Percentiles rank a stretch among this genome's conserved stretches.
Conservation (phyloP, 2,888 invertebrate genomes). For the Pyrrhosoma nymphula region DNA sequence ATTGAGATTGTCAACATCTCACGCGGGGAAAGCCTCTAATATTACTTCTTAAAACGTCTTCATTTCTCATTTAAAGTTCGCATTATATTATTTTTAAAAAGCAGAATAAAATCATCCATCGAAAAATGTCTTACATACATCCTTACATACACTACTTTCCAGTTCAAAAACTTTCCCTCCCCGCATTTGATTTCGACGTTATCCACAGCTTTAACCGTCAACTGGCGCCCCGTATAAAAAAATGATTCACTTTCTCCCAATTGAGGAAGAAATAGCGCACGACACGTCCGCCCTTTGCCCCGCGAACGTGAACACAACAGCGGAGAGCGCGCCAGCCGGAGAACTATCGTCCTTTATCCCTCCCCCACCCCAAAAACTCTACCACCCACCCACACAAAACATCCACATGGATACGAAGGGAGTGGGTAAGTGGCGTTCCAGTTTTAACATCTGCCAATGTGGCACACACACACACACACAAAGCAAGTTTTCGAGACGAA, state of each 20-base stretch:
- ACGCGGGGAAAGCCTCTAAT: no score
- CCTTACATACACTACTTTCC: no score
- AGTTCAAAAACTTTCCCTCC: no score
- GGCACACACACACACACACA: background rate
- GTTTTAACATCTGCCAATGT: conserved; percentile 39
- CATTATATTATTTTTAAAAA: no score
- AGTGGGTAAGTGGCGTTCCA: background rate
- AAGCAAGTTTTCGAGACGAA: background rate
- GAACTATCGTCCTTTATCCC: background rate
- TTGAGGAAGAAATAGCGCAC: background rate
- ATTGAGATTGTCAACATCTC: no score
- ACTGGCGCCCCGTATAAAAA: background rate
- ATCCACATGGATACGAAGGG: background rate
- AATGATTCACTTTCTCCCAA: conserved; percentile 20
- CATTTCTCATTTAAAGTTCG: background rate
- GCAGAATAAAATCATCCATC: background rate
- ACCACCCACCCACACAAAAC: background rate
- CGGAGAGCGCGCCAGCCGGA: no score
- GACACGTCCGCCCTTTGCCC: background rate
- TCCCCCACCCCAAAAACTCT: no score
- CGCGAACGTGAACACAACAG: background rate
- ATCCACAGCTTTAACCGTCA: background rate
- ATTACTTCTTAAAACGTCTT: no score
- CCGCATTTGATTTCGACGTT: no score
- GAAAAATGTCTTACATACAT: no score